These are phyloP conservation scores for Dinocampus coccinellae DNA, from an alignment of 2,888 invertebrate species.

Conservation along the genomic window DNA sequence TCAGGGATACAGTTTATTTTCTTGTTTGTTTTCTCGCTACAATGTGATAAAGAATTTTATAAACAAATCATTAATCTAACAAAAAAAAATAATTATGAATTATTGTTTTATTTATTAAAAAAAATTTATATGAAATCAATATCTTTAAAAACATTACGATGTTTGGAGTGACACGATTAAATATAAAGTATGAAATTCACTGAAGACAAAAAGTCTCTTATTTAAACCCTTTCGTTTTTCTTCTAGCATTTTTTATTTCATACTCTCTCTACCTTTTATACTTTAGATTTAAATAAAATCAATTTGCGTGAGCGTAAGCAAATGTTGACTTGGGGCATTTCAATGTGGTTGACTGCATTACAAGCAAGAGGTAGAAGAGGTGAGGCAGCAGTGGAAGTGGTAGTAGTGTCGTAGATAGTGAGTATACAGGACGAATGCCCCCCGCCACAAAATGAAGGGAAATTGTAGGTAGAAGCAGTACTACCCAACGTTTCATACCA, in stretches of 20 bases:
- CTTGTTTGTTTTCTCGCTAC: no score
- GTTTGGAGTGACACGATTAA: slow-evolving; percentile 61
- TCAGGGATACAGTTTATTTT: no score
- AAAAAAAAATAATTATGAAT: no score
- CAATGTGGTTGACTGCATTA: slow-evolving; percentile 64
- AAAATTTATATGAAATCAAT: no score
- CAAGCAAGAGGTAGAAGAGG: slow-evolving; percentile 40
- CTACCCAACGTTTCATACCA: slow-evolving; percentile 58
- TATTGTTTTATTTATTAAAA: no score
- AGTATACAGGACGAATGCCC: slow-evolving; percentile 47
- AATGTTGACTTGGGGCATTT: slow-evolving; percentile 67
- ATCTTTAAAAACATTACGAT: no score
- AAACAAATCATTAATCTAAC: no score
- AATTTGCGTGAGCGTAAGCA: slow-evolving; percentile 66
- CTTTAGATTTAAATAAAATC: slow-evolving; percentile 67
- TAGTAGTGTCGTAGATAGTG: slow-evolving; percentile 53
- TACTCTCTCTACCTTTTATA: slow-evolving; percentile 49
- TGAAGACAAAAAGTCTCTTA: slow-evolving; percentile 44
- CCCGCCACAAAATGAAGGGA: slow-evolving; percentile 63
- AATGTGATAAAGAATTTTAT: no score
- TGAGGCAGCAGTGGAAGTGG: slow-evolving; percentile 29
- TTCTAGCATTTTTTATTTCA: slow-evolving; percentile 18
- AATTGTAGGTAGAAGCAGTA: slow-evolving; percentile 64
- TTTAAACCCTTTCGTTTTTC: slow-evolving; percentile 19
- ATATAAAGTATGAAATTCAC: slow-evolving; percentile 55